Evolutionary conservation across 2,888 invertebrate species (phyloP).

Genomic region (Luperina nickerlii): DNA sequence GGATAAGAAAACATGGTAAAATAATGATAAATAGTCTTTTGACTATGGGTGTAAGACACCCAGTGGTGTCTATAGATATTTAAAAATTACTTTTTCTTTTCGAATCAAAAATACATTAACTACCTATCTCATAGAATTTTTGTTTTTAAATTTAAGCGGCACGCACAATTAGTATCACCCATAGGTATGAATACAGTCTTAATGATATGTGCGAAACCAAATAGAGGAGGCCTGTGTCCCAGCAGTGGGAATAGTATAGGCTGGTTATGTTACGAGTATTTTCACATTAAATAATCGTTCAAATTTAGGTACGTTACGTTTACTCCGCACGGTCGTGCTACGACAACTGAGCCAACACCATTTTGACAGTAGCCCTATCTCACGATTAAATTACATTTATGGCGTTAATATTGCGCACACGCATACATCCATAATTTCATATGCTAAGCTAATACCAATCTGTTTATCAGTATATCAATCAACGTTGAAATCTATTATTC

Average conservation of each 20-base stretch:
- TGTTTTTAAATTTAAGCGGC: too few relatives aligned
- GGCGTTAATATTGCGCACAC: not conserved
- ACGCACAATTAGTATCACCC: too few relatives aligned
- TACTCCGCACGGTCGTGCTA: not conserved
- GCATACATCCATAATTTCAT: constrained; percentile 19
- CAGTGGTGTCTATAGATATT: too few relatives aligned
- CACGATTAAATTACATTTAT: not conserved
- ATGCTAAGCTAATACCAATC: not conserved
- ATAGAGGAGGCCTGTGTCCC: too few relatives aligned
- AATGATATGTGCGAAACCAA: too few relatives aligned
- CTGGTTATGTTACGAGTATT: not conserved
- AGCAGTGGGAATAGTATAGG: too few relatives aligned
- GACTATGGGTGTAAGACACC: too few relatives aligned
- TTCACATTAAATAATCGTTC: not conserved
- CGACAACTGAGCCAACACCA: not conserved
- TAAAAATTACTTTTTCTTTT: too few relatives aligned
- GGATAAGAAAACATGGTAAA: not conserved
- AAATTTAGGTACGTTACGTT: not conserved
- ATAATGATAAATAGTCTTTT: too few relatives aligned
- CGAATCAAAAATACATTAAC: too few relatives aligned
- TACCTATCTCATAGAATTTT: too few relatives aligned
- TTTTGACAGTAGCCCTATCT: not conserved
- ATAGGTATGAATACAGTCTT: too few relatives aligned
- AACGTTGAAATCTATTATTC: constrained; percentile 3
- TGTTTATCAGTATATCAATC: constrained; percentile 11